A percentile compares a stretch with the other conserved stretches of the same genome.
Evolutionary conservation across 2,797 vertebrate species (phyloP).

Genomic region (Epinephelus malabaricus): DNA sequence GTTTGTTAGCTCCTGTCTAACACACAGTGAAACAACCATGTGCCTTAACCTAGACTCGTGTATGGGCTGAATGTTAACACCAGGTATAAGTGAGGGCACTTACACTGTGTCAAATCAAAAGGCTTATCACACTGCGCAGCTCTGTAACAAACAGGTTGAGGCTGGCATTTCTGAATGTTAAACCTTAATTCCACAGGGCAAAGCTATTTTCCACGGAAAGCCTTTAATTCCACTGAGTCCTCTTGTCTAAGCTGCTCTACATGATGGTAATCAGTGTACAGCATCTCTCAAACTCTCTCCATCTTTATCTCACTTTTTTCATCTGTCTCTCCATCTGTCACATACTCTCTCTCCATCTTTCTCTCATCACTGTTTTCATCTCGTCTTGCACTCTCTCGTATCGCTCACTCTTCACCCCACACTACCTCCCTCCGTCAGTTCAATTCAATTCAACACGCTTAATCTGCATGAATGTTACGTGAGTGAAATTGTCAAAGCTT

Average conservation of each 20-base stretch:
- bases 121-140: not conserved
- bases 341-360: constrained; percentile 7
- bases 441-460: constrained; percentile 45
- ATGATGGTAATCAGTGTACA: constrained; percentile 43
- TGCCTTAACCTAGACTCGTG: not conserved
- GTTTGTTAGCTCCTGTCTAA: no score
- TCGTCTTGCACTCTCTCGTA: constrained; percentile 11
- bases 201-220: constrained; percentile 31
- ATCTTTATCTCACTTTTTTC: constrained; percentile 43
- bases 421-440: constrained; percentile 2
- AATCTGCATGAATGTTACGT: constrained; percentile 32
- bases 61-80: not conserved
- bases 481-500: constrained; percentile 33
- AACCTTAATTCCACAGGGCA: constrained; percentile 37
- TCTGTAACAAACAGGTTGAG: constrained; percentile 31
- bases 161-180: constrained; percentile 32
- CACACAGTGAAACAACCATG: not conserved
- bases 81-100: not conserved
- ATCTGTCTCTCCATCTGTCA: constrained; percentile 56
- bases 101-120: constrained; percentile 25
- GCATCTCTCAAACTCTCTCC: constrained; percentile 34
- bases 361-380: constrained; percentile 30
- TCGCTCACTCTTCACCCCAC: constrained; percentile 12
- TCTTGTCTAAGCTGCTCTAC: constrained; percentile 51
- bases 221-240: constrained; percentile 48